These are phyloP conservation scores for Synanthedon tipuliformis DNA, from an alignment of 2,888 invertebrate species.

Conservation along the genomic window DNA sequence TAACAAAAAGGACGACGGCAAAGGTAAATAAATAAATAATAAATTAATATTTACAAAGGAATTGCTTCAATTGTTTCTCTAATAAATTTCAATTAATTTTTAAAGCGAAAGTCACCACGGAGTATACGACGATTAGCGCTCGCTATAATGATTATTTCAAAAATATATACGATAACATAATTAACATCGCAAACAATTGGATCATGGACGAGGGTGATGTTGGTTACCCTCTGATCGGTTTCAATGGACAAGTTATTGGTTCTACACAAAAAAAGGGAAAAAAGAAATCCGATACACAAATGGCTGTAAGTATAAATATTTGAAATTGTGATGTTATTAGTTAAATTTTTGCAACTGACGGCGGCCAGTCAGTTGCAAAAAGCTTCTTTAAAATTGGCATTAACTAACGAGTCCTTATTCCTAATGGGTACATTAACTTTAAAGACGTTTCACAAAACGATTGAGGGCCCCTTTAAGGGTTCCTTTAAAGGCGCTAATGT, in stretches of 20 bases:
- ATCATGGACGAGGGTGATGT: slow-evolving; percentile 40
- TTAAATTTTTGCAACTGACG: neutral
- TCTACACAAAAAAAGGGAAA: slow-evolving; percentile 41
- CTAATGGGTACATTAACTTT: too few species aligned
- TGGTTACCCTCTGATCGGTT: slow-evolving; percentile 34
- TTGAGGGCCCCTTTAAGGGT: too few species aligned
- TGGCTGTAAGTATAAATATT: slow-evolving; percentile 25
- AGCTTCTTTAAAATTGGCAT: too few species aligned
- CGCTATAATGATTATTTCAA: slow-evolving; percentile 53
- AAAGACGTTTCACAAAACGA: too few species aligned
- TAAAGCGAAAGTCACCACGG: slow-evolving; percentile 37
- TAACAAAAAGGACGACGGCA: slow-evolving; percentile 41
- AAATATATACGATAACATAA: slow-evolving; percentile 38
- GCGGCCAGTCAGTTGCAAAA: too few species aligned
- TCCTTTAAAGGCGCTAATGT: too few species aligned
- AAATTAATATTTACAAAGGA: neutral
- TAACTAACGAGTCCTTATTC: too few species aligned
- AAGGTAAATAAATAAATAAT: slow-evolving; percentile 21
- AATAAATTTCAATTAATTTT: slow-evolving; percentile 5
- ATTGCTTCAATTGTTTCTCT: neutral
- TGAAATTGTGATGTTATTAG: neutral
- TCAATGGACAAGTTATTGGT: slow-evolving; percentile 43
- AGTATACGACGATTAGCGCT: slow-evolving; percentile 36
- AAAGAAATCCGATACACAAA: slow-evolving; percentile 46
- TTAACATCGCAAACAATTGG: slow-evolving; percentile 57